Conservation (phyloP, 2,888 invertebrate genomes). For the Leptinotarsa haldemani region DNA sequence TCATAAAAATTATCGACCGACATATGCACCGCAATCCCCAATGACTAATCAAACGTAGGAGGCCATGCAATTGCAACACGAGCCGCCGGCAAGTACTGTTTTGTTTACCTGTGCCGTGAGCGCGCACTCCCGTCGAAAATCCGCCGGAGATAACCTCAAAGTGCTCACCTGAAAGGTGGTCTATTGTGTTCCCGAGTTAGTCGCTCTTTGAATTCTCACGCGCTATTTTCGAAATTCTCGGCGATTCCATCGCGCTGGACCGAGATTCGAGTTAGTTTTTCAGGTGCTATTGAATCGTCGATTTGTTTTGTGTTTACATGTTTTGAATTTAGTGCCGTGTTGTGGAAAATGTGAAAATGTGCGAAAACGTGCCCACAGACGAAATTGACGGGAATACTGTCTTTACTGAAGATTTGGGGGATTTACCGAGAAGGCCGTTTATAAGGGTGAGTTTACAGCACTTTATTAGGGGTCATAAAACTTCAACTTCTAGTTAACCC, state of each 20-base stretch:
- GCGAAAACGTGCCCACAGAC: constrained; percentile 32
- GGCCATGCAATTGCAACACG: constrained; percentile 42
- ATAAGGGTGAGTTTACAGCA: constrained; percentile 46
- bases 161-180: constrained; percentile 38
- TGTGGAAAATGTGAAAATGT: constrained; percentile 42
- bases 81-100: constrained; percentile 32
- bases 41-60: constrained; percentile 42
- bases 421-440: constrained; percentile 48
- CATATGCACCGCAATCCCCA: constrained; percentile 25
- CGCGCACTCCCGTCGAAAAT: constrained; percentile 37
- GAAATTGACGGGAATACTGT: constrained; percentile 33
- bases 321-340: not conserved
- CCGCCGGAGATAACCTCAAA: constrained; percentile 40
- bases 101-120: constrained; percentile 42
- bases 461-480: not conserved
- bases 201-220: constrained; percentile 28
- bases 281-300: too few relatives aligned
- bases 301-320: not conserved
- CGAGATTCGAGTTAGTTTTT: not conserved
- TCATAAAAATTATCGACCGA: constrained; percentile 28
- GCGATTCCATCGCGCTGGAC: not conserved
- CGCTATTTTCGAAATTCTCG: not conserved
- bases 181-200: constrained; percentile 34
- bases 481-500: not conserved
- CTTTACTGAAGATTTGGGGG: constrained; percentile 44